Percentiles rank a stretch among this genome's conserved stretches.
Evolutionary conservation across 2,797 vertebrate species (phyloP).

Genomic region (Rhinella marina): DNA sequence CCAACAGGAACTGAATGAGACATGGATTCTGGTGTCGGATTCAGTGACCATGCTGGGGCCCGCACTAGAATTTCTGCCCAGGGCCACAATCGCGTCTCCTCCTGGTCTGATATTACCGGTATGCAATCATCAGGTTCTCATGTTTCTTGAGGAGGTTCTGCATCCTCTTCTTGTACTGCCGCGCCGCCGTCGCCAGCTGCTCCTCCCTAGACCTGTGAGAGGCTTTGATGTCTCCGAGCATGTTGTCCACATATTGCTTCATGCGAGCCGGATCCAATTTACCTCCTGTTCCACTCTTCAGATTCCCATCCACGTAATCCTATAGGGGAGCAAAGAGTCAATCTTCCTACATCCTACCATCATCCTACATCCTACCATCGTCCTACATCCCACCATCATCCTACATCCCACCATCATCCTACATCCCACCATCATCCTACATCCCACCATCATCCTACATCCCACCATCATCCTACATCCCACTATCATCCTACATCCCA

Average conservation of each 20-base stretch:
- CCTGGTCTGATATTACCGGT: slow-evolving; percentile 72
- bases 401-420: too few relatives aligned
- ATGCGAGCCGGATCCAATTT: slow-evolving; percentile 64
- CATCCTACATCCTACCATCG: too few relatives aligned
- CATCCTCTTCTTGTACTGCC: slow-evolving; percentile 81
- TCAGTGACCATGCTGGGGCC: neutral
- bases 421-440: too few relatives aligned
- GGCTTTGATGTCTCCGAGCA: slow-evolving; percentile 81
- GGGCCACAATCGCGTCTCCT: neutral
- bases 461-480: too few relatives aligned
- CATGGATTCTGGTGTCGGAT: neutral
- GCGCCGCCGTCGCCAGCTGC: slow-evolving; percentile 83
- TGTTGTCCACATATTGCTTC: slow-evolving; percentile 79
- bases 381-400: too few relatives aligned
- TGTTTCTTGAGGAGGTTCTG: slow-evolving; percentile 78
- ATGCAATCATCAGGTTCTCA: slow-evolving; percentile 77
- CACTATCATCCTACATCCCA: too few relatives aligned
- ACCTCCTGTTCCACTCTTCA: neutral
- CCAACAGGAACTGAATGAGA: neutral
- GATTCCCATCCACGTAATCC: slow-evolving; percentile 74
- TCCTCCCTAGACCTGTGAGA: slow-evolving; percentile 85
- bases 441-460: too few relatives aligned
- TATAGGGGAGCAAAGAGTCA: slow-evolving; percentile 58
- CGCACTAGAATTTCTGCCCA: neutral
- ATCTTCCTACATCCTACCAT: too few relatives aligned